A percentile compares a stretch with the other conserved stretches of the same genome.
Evolutionary conservation across 1,140 invertebrate species (phyloP).

Genomic region (Bilobella aurantiaca): DNA sequence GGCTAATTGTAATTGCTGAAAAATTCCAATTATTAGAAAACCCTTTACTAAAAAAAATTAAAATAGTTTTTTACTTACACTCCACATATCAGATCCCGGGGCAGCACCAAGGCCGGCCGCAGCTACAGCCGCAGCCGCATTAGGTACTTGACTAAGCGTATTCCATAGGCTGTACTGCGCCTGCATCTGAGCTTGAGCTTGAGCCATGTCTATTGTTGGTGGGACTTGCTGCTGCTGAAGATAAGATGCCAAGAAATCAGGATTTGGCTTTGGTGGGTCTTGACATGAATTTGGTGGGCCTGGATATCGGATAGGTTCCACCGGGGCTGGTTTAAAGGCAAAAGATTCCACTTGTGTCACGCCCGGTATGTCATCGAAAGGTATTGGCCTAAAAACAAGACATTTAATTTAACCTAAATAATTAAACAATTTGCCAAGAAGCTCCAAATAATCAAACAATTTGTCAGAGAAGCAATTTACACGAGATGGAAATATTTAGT

Average conservation of each 20-base stretch:
- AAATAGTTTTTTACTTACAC: no score
- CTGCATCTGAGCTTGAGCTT: background rate
- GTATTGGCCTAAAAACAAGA: background rate
- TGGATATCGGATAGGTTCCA: background rate
- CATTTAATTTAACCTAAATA: background rate
- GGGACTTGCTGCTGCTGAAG: slow-evolving; percentile 9
- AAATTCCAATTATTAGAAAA: background rate
- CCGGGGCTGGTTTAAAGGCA: background rate
- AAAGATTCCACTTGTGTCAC: background rate
- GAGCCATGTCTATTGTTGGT: background rate
- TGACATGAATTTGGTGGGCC: background rate
- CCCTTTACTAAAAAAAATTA: background rate
- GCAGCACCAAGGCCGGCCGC: slow-evolving; percentile 33
- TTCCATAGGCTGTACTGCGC: background rate
- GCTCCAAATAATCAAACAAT: no score
- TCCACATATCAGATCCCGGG: slow-evolving; percentile 24
- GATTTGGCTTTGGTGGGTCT: background rate
- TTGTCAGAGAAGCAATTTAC: no score
- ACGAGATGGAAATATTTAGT: no score
- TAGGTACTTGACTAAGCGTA: background rate
- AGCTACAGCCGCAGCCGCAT: slow-evolving; percentile 36
- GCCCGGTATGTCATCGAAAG: slow-evolving; percentile 9
- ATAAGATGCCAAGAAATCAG: no score
- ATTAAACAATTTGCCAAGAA: background rate
- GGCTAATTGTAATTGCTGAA: background rate